Evolutionary conservation across 1,140 invertebrate genomes (phyloP), one percentile per base, ranked within the genome.

Genomic region (Plectrocnemia conspersa): DNA sequence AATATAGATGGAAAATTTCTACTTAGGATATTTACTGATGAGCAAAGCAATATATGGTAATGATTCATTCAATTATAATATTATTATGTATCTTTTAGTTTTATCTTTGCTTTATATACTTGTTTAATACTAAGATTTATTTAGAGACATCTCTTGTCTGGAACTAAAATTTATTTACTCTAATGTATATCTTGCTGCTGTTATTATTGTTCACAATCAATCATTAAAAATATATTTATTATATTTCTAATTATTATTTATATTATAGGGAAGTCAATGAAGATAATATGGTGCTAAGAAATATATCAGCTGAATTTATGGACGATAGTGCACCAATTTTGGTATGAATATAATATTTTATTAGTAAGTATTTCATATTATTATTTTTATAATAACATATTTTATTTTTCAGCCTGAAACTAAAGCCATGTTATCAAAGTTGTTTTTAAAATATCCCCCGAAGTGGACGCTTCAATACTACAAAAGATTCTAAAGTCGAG

Each of bases 11-110:
- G 79, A 32, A 82, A 82, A 69, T 87, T 87, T 69, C 73, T 86
- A 18, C 72, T 87, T 29, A 70, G 85, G 48, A 81, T 87, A 54
- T 74, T 86, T 4, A 85, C 84, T 2, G 85, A 87, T 67, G 81
- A 84, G 65, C 82, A 83, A 66, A 81, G 81, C 63, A 83, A 83
- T 69, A 84, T 86, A 53, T 87, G 85, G 84, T 84, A 68, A 71
- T 7, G 27, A 29, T 29, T 29, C n/a, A 29, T 29, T n/a, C 27
- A 7, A n/a, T 42, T 49, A 38, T 33, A 50, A 45, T 27, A 56
- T 52, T 56, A 23, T 55, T 19, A 52, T 48, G 38, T 49, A n/a
- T 27, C 10, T 35, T 32, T 27, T 54, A 11, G 6, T n/a, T n/a
- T 7, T 7, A 7, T n/a, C n/a, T 29, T n/a, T 29, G 6, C 27